These are phyloP conservation scores for Smithornis capensis DNA, from an alignment of 2,113 vertebrate species.

Conservation along the genomic window DNA sequence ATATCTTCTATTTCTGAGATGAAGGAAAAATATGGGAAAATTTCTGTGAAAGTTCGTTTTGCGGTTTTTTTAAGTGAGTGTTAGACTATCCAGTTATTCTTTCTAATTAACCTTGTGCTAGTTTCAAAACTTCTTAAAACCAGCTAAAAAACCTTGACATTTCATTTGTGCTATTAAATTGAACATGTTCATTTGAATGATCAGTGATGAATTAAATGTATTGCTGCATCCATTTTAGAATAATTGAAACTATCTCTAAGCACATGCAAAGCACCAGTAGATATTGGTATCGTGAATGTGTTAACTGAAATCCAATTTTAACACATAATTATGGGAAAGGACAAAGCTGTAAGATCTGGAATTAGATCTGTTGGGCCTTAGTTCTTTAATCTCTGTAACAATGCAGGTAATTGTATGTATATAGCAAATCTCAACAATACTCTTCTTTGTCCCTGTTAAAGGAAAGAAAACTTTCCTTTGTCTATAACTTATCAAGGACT, in stretches of 20 bases:
- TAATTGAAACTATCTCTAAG: not conserved
- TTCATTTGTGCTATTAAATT: not conserved
- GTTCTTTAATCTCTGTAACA: constrained; percentile 34
- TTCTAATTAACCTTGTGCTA: not conserved
- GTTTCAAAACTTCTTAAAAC: not conserved
- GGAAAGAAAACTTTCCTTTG: not conserved
- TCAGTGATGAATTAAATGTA: not conserved
- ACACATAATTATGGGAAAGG: not conserved
- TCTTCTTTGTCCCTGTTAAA: not conserved
- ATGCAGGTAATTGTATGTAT: constrained; percentile 27
- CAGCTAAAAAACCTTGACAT: fast-evolving
- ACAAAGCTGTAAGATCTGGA: not conserved
- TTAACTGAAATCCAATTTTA: constrained; percentile 9
- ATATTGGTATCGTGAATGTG: not conserved
- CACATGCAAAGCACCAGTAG: not conserved
- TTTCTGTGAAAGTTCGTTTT: not conserved
- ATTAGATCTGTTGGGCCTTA: constrained; percentile 12
- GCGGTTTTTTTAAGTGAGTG: not conserved
- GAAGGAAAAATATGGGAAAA: not conserved
- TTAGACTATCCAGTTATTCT: not conserved
- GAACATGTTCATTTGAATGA: not conserved
- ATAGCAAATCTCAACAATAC: not conserved
- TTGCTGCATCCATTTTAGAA: not conserved
- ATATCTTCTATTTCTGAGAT: not conserved
- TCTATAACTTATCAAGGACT: not conserved